Conservation (phyloP, 2,797 vertebrate species). For the Chromobotia macracanthus region DNA sequence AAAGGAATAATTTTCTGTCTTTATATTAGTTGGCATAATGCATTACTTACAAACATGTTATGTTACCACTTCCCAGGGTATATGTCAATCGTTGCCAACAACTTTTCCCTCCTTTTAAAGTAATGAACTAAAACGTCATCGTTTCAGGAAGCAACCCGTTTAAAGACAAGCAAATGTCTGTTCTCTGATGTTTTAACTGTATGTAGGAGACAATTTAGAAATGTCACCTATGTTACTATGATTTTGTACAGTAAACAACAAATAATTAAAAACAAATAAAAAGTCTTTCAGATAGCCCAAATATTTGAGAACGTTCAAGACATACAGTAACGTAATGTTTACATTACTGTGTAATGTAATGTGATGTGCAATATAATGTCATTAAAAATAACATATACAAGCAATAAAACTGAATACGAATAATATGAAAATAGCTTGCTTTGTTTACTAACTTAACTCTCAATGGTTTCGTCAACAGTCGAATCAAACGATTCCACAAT, state of each 20-base stretch:
- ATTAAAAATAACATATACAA: neutral
- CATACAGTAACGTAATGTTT: too few relatives aligned
- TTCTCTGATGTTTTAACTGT: neutral
- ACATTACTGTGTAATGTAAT: too few relatives aligned
- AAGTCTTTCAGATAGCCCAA: too few relatives aligned
- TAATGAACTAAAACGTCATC: neutral
- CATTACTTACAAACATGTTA: neutral
- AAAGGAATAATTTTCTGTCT: neutral
- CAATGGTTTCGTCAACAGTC: neutral
- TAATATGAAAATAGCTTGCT: too few relatives aligned
- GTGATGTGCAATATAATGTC: too few relatives aligned
- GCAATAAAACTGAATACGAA: neutral
- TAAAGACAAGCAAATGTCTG: neutral
- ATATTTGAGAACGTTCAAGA: too few relatives aligned
- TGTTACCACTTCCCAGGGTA: neutral
- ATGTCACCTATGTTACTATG: neutral
- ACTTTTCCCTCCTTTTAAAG: neutral
- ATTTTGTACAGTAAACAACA: neutral
- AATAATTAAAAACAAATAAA: too few relatives aligned
- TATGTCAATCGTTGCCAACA: neutral
- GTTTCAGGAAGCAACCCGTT: conserved; percentile 10
- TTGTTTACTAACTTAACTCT: neutral
- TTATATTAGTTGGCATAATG: neutral
- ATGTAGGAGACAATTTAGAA: neutral
- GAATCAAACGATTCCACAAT: too few relatives aligned